Base-by-base conservation (phyloP, 2,888 invertebrate species). In the Andrena chrysosceles region DNA sequence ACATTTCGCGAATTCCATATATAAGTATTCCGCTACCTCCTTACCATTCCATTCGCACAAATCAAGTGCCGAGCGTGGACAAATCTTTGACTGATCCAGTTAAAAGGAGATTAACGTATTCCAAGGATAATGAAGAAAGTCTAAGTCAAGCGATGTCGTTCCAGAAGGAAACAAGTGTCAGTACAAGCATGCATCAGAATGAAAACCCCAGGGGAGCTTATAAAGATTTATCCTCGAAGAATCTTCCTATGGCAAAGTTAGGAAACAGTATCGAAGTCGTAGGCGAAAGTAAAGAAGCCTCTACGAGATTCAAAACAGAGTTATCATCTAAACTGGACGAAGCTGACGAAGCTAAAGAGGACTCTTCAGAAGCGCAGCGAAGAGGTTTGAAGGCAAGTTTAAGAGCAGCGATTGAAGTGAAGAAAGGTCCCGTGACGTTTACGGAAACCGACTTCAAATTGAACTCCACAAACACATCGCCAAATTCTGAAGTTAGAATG, bases 21-120 rank as follows among this genome's bases (percentile, higher is more conserved):
- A 2, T 20, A 0, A 66, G 16, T 23, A 33, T 10, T 31, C 3
- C 23, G 7, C 0, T 8, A 0, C 29, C n/a, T 29, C 8, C 16
- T 0, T 2, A 8, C 23, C 10, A 35, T 13, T 10, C 33, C 8
- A 26, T 20, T 59, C 13, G 6, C 13, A n/a, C 49, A 0, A 29
- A 35, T 0, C 6, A 59, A 35, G 29, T 52, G 16, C 2, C 4
- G 5, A 10, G 20, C 29, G 6, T 10, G 10, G 23, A 16, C 20
- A 42, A 42, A 54, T 10, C 54, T 29, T 10, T 2, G 7, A 1
- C 10, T 10, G 31, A 72, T 63, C 5, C 56, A 7, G 20, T 26
- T 13, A 60, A 49, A 48, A 70, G 20, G 8, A 69, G 23, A 10
- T 70, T 80, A 8, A 16, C 6, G 2, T 70, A 54, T n/a, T 13